Conservation (phyloP, 2,888 invertebrate species). For the Quadroppia sp. region DNA sequence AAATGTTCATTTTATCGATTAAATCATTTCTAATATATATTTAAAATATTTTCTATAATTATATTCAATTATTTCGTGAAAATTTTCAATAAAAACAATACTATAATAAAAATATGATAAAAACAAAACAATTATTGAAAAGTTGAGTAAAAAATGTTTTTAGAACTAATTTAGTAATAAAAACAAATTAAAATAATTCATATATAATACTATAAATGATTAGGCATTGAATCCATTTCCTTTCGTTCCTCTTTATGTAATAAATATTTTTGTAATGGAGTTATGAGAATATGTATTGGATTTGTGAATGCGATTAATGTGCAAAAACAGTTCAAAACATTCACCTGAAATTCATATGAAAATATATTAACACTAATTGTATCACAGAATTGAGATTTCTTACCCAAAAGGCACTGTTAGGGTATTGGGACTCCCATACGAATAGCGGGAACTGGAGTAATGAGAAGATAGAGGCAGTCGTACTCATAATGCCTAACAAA, state of each 20-base stretch:
- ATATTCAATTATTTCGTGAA: no score
- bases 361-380: background rate
- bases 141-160: background rate
- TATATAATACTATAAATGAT: background rate
- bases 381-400: background rate
- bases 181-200: background rate
- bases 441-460: slow-evolving; percentile 50
- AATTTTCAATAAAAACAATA: no score
- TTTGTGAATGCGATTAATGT: slow-evolving; percentile 45
- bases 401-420: slow-evolving; percentile 45
- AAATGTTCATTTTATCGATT: no score
- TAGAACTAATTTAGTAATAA: background rate
- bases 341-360: slow-evolving; percentile 44
- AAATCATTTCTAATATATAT: no score
- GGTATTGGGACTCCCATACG: slow-evolving; percentile 48
- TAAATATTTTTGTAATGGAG: slow-evolving; percentile 45
- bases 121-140: background rate
- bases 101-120: no score
- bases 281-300: slow-evolving; percentile 46
- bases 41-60: no score
- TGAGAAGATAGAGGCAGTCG: slow-evolving; percentile 49
- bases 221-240: background rate
- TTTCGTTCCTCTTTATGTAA: slow-evolving; percentile 50
- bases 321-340: slow-evolving; percentile 45
- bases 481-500: slow-evolving; percentile 51